Conservation (phyloP, 2,113 vertebrate species). For the Melanocharis versteri region DNA sequence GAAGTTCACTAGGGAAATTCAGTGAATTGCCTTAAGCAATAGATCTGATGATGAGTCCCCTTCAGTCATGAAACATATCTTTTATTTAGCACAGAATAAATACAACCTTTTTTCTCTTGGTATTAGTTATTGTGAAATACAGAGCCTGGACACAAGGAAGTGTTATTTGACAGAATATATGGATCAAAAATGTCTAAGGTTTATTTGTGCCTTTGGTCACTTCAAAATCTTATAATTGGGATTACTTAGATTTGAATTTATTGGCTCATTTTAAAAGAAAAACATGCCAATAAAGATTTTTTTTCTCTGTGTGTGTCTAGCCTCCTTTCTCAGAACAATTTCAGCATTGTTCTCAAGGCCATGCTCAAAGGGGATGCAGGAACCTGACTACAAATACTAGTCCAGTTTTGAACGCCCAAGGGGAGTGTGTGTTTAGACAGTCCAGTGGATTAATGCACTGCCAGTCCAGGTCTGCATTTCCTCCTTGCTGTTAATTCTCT, state of each 20-base stretch:
- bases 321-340: neutral
- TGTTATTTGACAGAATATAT: neutral
- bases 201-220: neutral
- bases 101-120: neutral
- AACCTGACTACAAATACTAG: neutral
- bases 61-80: neutral
- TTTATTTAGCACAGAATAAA: neutral
- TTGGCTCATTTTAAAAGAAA: neutral
- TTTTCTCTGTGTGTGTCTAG: neutral
- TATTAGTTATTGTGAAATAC: neutral
- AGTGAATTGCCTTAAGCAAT: neutral
- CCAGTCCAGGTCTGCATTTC: neutral
- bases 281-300: neutral
- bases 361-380: neutral
- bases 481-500: neutral
- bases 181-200: neutral
- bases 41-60: neutral
- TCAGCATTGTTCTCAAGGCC: neutral
- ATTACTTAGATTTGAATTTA: neutral
- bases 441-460: neutral
- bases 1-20: neutral
- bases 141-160: neutral
- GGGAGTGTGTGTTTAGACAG: neutral
- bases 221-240: neutral
- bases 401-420: neutral